Base-by-base conservation (phyloP, 2,113 vertebrate genomes). In the Prunella himalayana region DNA sequence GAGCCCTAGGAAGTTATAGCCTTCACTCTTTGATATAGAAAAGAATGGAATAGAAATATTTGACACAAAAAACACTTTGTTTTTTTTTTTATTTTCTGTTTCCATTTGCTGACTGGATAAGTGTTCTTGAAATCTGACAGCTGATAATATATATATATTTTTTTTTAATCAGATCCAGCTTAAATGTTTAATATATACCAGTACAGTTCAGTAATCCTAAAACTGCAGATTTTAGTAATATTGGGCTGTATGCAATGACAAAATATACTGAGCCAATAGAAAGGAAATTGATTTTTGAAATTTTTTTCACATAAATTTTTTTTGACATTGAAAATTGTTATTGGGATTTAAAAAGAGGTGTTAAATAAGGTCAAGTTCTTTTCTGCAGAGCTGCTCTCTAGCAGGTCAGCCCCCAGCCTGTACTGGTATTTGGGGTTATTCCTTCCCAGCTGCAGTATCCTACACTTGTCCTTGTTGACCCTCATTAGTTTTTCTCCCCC, bases 161-260 rank as follows among this genome's bases (percentile, higher is more conserved):
- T 20, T 49, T 71, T 56, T 13, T 3, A 76, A 57, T 41, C 25
- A 54, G 11, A 22, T 60, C 5, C 31, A 42, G 11, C 56, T 78
- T 42, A 88, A 92, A 61, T 23, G 4, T 10, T 82, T 56, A 49
- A 14, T 37, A 41, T n/a, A 37, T 37, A 61, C 3, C 10, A 27
- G 17, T 63, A 61, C 11, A 49, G 14, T 75, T 70, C 31, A 64
- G 12, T 49, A 61, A 75, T 25, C 5, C 7, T 39, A 61, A 79
- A 65, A 16, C 8, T 35, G 10, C 5, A 53, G 7, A 6, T 44
- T 57, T 90, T 39, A 47, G 4, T n/a, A 66, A 11, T 59, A 45
- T 21, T 54, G 7, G 1, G 2, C 8, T 44, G 1, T 35, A 54
- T 7, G 1, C 13, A 2, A 14, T 72, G 25, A 28, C 19, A 51